Conservation (phyloP, 2,888 invertebrate genomes). For the Drosophila borealis region DNA sequence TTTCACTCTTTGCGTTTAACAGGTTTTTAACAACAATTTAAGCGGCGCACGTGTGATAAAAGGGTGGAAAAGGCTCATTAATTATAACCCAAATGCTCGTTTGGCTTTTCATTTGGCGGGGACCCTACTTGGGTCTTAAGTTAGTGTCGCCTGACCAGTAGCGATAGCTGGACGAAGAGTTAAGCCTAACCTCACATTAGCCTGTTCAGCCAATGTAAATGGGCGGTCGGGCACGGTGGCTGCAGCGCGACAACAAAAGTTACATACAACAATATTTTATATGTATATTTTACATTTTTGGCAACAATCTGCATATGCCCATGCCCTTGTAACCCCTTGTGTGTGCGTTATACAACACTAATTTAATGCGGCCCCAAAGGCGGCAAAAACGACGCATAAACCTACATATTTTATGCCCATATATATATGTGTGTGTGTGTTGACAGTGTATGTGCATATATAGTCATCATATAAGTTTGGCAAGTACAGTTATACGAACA, state of each 20-base stretch:
- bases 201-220: slow-evolving; percentile 19
- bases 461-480: slow-evolving; percentile 64
- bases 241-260: slow-evolving; percentile 6
- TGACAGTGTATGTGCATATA: slow-evolving; percentile 34
- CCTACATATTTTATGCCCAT: slow-evolving; percentile 70
- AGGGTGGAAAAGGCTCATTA: slow-evolving; percentile 45
- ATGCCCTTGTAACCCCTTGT: slow-evolving; percentile 28
- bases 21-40: slow-evolving; percentile 69
- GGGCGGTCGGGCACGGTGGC: slow-evolving; percentile 6
- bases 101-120: slow-evolving; percentile 12
- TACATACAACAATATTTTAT: slow-evolving; percentile 11
- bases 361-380: slow-evolving; percentile 70
- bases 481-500: slow-evolving; percentile 65
- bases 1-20: slow-evolving; percentile 76
- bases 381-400: slow-evolving; percentile 65
- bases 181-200: slow-evolving; percentile 40
- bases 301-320: slow-evolving; percentile 45
- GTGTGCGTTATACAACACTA: slow-evolving; percentile 67
- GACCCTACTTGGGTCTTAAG: slow-evolving; percentile 6
- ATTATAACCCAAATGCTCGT: slow-evolving; percentile 33
- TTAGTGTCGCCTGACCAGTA: slow-evolving; percentile 13
- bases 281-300: slow-evolving; percentile 47
- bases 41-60: slow-evolving; percentile 44
- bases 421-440: slow-evolving; percentile 32
- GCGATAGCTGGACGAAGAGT: not conserved